These are phyloP conservation scores for Tachysurus fulvidraco DNA, from an alignment of 2,113 vertebrate species.

Conservation along the genomic window DNA sequence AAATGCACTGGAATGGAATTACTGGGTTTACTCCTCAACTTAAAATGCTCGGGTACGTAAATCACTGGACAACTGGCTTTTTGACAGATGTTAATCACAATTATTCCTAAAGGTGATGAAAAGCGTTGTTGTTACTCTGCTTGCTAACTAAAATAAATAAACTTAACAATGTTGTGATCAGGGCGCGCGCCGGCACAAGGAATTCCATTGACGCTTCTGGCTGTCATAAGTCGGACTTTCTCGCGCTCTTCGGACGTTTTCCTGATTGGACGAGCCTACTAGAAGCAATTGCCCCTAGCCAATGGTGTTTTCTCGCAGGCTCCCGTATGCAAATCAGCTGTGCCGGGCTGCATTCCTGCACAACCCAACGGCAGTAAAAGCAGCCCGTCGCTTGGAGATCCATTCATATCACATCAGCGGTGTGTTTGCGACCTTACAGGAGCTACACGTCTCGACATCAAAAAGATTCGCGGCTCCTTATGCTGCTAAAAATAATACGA, in stretches of 20 bases:
- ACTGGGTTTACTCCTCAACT: not conserved
- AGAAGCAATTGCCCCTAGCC: not conserved
- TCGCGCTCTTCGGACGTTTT: slow-evolving; percentile 55
- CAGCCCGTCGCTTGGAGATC: slow-evolving; percentile 37
- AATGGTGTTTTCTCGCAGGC: slow-evolving; percentile 48
- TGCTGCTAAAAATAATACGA: not conserved
- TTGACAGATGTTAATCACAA: not conserved
- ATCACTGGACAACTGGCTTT: too few relatives aligned
- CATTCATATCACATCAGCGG: slow-evolving; percentile 55
- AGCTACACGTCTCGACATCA: not conserved
- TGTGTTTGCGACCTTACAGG: not conserved
- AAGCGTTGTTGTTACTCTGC: not conserved
- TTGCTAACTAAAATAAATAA: not conserved
- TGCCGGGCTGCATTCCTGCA: slow-evolving; percentile 52
- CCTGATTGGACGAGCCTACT: slow-evolving; percentile 61
- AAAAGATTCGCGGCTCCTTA: not conserved
- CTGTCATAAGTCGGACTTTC: slow-evolving; percentile 31
- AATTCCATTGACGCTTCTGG: slow-evolving; percentile 55
- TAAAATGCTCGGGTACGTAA: not conserved
- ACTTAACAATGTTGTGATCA: not conserved
- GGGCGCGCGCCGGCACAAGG: slow-evolving; percentile 42
- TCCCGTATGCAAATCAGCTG: slow-evolving; percentile 49
- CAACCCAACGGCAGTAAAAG: slow-evolving; percentile 65
- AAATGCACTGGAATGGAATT: not conserved
- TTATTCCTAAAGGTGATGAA: not conserved